These are phyloP conservation scores for Hozukius guyotensis DNA, from an alignment of 2,797 vertebrate genomes.

Conservation along the genomic window DNA sequence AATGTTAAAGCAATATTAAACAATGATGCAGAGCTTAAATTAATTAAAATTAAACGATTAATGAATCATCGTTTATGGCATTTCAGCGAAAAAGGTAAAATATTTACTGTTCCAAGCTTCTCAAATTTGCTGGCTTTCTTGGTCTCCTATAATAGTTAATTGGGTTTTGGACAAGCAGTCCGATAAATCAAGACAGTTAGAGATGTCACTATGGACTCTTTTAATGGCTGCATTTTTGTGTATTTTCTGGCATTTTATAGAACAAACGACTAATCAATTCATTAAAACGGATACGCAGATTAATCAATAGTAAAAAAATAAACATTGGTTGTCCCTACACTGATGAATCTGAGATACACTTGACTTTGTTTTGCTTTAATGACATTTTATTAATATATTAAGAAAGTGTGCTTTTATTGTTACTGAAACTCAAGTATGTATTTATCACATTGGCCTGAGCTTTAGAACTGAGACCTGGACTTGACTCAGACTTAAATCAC, in stretches of 20 bases:
- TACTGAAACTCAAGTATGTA: background rate
- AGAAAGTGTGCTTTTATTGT: background rate
- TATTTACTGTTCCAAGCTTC: background rate
- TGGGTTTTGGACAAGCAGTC: background rate
- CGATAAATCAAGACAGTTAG: background rate
- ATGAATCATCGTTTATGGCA: background rate
- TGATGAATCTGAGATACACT: no score
- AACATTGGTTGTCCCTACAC: background rate
- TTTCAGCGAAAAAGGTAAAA: background rate
- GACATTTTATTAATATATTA: background rate
- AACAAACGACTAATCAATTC: accelerated
- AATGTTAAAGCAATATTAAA: no score
- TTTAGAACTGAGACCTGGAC: background rate
- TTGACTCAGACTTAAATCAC: background rate
- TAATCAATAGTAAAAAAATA: background rate
- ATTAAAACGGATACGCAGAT: background rate
- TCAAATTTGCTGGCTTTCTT: background rate
- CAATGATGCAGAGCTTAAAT: no score
- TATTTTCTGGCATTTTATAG: background rate
- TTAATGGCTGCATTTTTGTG: background rate
- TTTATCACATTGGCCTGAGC: background rate
- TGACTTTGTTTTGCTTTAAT: background rate
- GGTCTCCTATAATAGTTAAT: background rate
- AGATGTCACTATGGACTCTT: background rate
- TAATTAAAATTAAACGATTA: no score